These are phyloP conservation scores for Chrysoperla carnea DNA, from an alignment of 1,140 invertebrate genomes.

Conservation along the genomic window DNA sequence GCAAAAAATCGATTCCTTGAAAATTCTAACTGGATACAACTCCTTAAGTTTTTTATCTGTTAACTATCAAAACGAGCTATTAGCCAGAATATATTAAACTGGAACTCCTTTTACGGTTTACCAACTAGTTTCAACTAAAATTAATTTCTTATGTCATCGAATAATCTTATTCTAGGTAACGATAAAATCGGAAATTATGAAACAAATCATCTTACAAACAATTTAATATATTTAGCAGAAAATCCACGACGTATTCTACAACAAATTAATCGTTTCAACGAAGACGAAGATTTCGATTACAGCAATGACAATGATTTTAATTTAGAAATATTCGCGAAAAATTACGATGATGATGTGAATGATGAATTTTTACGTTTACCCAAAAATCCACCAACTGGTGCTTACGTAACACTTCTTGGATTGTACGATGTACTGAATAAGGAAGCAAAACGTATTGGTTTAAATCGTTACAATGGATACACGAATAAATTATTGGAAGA, in stretches of 20 bases:
- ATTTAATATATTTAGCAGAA: conserved; percentile 10
- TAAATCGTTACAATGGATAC: conserved; percentile 32
- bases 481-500: conserved; percentile 24
- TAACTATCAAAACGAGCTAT: too few species aligned
- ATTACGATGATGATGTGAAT: not conserved
- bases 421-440: conserved; percentile 34
- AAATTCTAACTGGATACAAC: too few species aligned
- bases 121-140: too few species aligned
- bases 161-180: not conserved
- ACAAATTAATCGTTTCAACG: conserved; percentile 1
- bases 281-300: not conserved
- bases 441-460: conserved; percentile 30
- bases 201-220: not conserved
- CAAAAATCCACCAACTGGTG: conserved; percentile 16
- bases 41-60: too few species aligned
- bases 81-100: too few species aligned
- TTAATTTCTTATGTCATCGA: conserved; percentile 12
- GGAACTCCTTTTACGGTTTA: too few species aligned
- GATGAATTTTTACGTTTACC: conserved; percentile 5
- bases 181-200: not conserved
- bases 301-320: not conserved
- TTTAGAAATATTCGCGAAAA: not conserved
- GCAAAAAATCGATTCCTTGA: too few species aligned
- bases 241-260: conserved; percentile 14
- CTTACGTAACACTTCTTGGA: conserved; percentile 26